Evolutionary conservation across 2,797 vertebrate species (phyloP).

Genomic region (Pampus argenteus): DNA sequence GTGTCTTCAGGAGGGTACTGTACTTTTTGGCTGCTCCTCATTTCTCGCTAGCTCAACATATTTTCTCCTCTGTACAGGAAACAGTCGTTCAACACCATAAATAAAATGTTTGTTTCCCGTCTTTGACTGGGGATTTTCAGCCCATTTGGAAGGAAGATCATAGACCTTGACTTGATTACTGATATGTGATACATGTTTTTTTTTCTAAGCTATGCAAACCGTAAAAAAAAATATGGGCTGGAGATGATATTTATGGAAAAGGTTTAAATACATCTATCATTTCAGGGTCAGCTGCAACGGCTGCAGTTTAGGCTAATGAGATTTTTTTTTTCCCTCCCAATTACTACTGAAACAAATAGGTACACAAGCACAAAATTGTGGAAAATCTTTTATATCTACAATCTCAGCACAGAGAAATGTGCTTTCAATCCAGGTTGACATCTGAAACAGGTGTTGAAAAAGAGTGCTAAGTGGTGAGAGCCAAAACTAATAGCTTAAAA

Average conservation of each 20-base stretch:
- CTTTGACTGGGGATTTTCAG: constrained; percentile 42
- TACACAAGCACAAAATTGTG: neutral
- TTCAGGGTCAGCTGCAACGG: neutral
- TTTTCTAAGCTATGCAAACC: constrained; percentile 34
- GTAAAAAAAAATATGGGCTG: constrained; percentile 43
- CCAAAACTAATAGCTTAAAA: constrained; percentile 38
- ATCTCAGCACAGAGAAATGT: neutral
- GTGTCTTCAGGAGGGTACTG: constrained; percentile 41
- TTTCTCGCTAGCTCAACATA: constrained; percentile 35
- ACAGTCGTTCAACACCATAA: constrained; percentile 64
- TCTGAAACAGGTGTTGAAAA: constrained; percentile 51
- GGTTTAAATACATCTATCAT: constrained; percentile 4
- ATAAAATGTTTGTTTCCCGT: constrained; percentile 77
- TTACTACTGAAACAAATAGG: constrained; percentile 10
- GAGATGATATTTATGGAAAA: constrained; percentile 39
- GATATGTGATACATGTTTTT: constrained; percentile 46
- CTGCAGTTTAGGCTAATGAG: constrained; percentile 5
- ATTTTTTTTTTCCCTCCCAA: constrained; percentile 15
- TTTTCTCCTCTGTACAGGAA: constrained; percentile 73
- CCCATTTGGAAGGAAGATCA: constrained; percentile 37
- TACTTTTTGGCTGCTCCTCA: constrained; percentile 31
- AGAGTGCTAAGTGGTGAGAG: neutral
- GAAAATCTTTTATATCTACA: neutral
- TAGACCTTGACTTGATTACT: constrained; percentile 16
- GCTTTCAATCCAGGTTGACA: constrained; percentile 12